Percentiles rank a stretch among this genome's conserved stretches.
These are phyloP conservation scores for Trematocara variabile DNA, from an alignment of 2,113 vertebrate species.

Conservation along the genomic window DNA sequence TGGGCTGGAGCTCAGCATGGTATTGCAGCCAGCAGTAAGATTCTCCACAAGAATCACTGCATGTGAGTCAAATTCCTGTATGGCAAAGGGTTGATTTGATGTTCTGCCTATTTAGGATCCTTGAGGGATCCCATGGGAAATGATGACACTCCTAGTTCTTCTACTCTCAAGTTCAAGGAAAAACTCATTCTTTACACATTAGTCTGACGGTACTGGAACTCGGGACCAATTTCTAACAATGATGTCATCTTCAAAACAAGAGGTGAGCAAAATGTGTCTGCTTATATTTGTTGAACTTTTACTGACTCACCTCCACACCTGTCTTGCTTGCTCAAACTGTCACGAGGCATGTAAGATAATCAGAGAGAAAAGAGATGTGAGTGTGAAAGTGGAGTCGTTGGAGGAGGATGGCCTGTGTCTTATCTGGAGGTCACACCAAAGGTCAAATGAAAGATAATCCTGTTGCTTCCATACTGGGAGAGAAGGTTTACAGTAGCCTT, in stretches of 20 bases:
- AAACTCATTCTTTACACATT: constrained; percentile 19
- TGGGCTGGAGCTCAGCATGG: not conserved
- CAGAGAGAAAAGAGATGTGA: not conserved
- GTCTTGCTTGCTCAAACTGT: constrained; percentile 15
- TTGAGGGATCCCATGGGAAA: not conserved
- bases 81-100: not conserved
- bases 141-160: constrained; percentile 16
- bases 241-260: not conserved
- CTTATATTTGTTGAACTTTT: constrained; percentile 19
- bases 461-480: not conserved
- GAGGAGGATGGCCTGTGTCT: not conserved
- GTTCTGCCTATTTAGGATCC: constrained; percentile 15
- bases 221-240: not conserved
- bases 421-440: constrained; percentile 26
- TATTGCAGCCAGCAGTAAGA: not conserved
- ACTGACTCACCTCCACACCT: constrained; percentile 19
- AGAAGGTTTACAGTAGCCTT: not conserved
- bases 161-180: not conserved
- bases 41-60: constrained; percentile 39
- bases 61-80: constrained; percentile 77
- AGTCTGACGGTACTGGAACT: not conserved
- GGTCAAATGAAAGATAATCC: constrained; percentile 34
- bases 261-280: not conserved
- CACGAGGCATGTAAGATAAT: constrained; percentile 9
- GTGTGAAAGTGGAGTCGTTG: not conserved